phyloP scores from a whole-genome alignment of 2,113 vertebrate species.

The Gymnorhina tibicen region DNA sequence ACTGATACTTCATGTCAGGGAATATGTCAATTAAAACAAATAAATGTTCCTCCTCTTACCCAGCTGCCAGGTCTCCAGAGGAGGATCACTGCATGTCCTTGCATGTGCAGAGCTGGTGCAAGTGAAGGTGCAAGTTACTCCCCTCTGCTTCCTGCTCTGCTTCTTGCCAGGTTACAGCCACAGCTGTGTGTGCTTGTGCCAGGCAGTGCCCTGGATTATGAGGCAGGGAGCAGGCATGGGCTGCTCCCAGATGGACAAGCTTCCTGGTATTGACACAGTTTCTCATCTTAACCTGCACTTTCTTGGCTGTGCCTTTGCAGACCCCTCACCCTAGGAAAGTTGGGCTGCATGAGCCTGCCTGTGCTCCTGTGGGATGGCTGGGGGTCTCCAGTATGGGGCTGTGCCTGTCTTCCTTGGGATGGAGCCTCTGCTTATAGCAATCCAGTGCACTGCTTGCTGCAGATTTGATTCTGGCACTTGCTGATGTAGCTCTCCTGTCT shows the following conservation, averaged over 20 bases:
- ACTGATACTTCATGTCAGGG: not conserved
- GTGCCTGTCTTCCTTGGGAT: not conserved
- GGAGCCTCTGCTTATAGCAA: not conserved
- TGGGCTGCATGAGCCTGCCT: not conserved
- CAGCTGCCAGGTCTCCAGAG: not conserved
- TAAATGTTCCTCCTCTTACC: not conserved
- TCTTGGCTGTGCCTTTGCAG: not conserved
- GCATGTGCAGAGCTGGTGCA: not conserved
- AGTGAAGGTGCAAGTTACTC: not conserved
- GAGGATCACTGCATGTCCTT: fast-evolving
- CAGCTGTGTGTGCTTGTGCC: too few relatives aligned
- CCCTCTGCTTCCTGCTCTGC: not conserved
- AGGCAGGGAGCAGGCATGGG: not conserved
- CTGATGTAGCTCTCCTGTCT: not conserved
- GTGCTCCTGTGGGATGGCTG: not conserved
- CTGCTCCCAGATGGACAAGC: not conserved
- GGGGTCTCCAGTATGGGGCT: not conserved
- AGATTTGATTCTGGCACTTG: not conserved
- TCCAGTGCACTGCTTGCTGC: not conserved
- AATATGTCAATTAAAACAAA: not conserved
- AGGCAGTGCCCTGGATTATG: not conserved
- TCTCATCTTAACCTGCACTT: not conserved
- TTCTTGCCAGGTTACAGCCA: too few relatives aligned
- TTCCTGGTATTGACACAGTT: not conserved
- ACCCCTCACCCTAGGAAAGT: not conserved